Evolutionary conservation across 2,113 vertebrate genomes (phyloP).

Genomic region (Myxocyprinus asiaticus): DNA sequence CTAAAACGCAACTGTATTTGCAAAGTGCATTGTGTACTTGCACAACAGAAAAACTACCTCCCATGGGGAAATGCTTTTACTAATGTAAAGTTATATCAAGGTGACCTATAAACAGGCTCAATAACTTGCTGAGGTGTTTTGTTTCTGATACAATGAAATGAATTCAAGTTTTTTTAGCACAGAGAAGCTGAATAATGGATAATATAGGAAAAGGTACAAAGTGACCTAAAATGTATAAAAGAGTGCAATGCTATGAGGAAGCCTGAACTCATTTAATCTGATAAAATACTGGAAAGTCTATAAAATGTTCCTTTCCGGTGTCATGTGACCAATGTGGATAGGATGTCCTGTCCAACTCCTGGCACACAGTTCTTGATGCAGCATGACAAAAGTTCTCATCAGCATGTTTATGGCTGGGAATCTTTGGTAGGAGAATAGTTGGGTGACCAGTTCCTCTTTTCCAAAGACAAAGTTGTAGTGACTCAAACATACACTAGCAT

Average conservation of each 20-base stretch:
- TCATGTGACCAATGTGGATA: constrained; percentile 28
- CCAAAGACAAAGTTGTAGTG: not conserved
- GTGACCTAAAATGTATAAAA: constrained; percentile 4
- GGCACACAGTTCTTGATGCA: not conserved
- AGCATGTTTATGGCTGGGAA: not conserved
- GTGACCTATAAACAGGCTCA: not conserved
- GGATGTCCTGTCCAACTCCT: constrained; percentile 20
- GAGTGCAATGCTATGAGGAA: constrained; percentile 33
- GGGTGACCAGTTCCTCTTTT: not conserved
- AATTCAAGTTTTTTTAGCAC: not conserved
- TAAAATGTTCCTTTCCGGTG: constrained; percentile 15
- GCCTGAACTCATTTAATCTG: not conserved
- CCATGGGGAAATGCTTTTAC: not conserved
- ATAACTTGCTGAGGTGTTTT: not conserved
- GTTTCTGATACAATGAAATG: not conserved
- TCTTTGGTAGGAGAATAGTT: constrained; percentile 24
- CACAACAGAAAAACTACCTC: not conserved
- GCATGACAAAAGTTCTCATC: not conserved
- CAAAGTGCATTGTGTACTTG: not conserved
- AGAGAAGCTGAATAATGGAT: not conserved
- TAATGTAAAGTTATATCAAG: not conserved
- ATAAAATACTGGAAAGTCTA: constrained; percentile 8
- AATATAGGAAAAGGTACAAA: too few relatives aligned
- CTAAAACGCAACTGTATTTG: not conserved
- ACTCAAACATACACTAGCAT: constrained; percentile 6